phyloP scores from a whole-genome alignment of 2,113 vertebrate species.

The Ophiodon elongatus region DNA sequence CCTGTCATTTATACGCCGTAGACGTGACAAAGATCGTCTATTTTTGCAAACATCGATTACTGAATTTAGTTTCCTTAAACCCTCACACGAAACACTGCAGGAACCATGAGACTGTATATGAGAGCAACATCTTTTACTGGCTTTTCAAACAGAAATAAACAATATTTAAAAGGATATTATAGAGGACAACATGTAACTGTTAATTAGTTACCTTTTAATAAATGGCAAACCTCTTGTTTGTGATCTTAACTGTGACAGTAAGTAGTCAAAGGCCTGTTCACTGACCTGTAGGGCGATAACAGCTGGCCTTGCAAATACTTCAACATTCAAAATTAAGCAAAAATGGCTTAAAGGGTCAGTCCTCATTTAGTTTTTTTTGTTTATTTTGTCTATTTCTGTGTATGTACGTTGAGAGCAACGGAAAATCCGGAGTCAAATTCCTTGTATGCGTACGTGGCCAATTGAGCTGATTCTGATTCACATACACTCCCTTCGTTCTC shows the following conservation, averaged over 20 bases:
- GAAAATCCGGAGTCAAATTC: too few relatives aligned
- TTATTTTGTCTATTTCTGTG: too few relatives aligned
- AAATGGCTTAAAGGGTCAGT: background rate
- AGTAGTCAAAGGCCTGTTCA: background rate
- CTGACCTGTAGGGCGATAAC: too few relatives aligned
- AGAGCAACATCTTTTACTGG: background rate
- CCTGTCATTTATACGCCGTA: too few relatives aligned
- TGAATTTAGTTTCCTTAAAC: background rate
- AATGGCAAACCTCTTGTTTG: background rate
- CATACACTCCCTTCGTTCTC: background rate
- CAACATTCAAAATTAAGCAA: background rate
- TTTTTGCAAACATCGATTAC: background rate
- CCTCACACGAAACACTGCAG: background rate
- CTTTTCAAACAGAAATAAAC: background rate
- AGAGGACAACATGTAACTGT: background rate
- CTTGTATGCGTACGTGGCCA: too few relatives aligned
- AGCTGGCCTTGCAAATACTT: background rate
- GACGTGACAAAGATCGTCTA: slow-evolving; percentile 23
- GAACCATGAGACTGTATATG: background rate
- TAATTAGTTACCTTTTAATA: background rate
- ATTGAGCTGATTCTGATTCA: background rate
- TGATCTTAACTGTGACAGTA: background rate
- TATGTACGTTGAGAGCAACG: too few relatives aligned
- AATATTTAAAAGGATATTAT: background rate
- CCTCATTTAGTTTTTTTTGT: too few relatives aligned